Evolutionary conservation across 1,140 invertebrate species (phyloP).

Genomic region (Cydia strobilella): DNA sequence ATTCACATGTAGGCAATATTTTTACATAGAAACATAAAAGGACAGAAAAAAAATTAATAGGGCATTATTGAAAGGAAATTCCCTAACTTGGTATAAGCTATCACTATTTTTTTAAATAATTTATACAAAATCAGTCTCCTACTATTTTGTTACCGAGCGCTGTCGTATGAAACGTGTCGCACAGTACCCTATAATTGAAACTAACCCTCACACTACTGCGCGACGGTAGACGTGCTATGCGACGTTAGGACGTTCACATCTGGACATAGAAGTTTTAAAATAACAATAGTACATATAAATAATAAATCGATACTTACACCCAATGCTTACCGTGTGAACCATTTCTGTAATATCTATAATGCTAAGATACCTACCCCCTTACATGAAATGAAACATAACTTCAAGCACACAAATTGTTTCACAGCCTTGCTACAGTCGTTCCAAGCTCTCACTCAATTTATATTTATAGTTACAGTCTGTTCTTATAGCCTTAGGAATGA

Average conservation of each 20-base stretch:
- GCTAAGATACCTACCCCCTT: slow-evolving; percentile 33
- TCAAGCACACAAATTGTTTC: slow-evolving; percentile 59
- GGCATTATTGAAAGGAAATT: slow-evolving; percentile 51
- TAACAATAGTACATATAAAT: slow-evolving; percentile 44
- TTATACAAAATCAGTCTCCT: slow-evolving; percentile 79
- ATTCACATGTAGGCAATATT: slow-evolving; percentile 43
- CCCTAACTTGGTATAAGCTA: slow-evolving; percentile 64
- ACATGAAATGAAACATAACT: slow-evolving; percentile 45
- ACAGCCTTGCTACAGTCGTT: slow-evolving; percentile 76
- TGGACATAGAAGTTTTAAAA: slow-evolving; percentile 59
- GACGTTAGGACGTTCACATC: slow-evolving; percentile 58
- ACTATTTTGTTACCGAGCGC: slow-evolving; percentile 70
- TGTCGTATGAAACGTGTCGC: slow-evolving; percentile 48
- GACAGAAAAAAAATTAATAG: slow-evolving; percentile 50
- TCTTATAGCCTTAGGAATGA: slow-evolving; percentile 69
- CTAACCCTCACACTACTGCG: slow-evolving; percentile 44
- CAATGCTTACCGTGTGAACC: slow-evolving; percentile 42
- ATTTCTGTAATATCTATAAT: slow-evolving; percentile 38
- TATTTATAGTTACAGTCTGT: slow-evolving; percentile 56
- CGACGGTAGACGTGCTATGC: slow-evolving; percentile 51
- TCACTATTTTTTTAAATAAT: slow-evolving; percentile 55
- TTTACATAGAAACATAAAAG: slow-evolving; percentile 48
- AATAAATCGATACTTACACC: slow-evolving; percentile 39
- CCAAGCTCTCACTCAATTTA: slow-evolving; percentile 62
- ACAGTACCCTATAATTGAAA: slow-evolving; percentile 47